Base-by-base conservation (phyloP, 2,888 invertebrate species). In the Acrobasis suavella region DNA sequence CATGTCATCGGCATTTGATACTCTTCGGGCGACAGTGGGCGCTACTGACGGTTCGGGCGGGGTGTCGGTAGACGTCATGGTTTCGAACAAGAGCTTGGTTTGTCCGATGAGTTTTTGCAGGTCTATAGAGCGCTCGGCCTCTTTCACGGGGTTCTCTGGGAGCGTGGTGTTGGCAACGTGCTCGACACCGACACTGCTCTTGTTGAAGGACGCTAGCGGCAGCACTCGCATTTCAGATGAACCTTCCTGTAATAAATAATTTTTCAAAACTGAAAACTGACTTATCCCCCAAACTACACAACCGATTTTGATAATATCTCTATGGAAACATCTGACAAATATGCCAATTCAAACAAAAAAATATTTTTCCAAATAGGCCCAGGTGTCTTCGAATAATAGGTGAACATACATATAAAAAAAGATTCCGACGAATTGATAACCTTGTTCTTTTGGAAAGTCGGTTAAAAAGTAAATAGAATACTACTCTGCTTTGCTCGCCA, bases 191-290 rank as follows among this genome's bases (percentile, higher is more conserved):
- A 85, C 73, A 54, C 78, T 77, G 6, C 73, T 67, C 72, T 86
- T 86, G 60, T 84, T 88, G 37, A 89, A 74, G 42, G 83, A 81
- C 0, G 84, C 87, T 63, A 90, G 72, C 1, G 92, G 91, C 8
- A 91, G 75, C 6, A 91, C 85, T 66, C 86, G 79, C 14, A 73
- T 74, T 64, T 82, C 82, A 0, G 72, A 64, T 3, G 76, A 70
- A n/a, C 84, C 85, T 16, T 85, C 87, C 91, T 92, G 78, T 62
- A 90, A 85, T n/a, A n/a, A n/a, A n/a, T n/a, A n/a, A n/a, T n/a
- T n/a, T n/a, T n/a, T n/a, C n/a, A n/a, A n/a, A n/a, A n/a, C n/a
- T n/a, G n/a, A n/a, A n/a, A n/a, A n/a, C n/a, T n/a, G n/a, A n/a
- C n/a, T n/a, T n/a, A n/a, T n/a, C n/a, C n/a, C n/a, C n/a, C n/a